These are phyloP conservation scores for Cheilinus undulatus DNA, from an alignment of 2,113 vertebrate genomes.

Conservation along the genomic window DNA sequence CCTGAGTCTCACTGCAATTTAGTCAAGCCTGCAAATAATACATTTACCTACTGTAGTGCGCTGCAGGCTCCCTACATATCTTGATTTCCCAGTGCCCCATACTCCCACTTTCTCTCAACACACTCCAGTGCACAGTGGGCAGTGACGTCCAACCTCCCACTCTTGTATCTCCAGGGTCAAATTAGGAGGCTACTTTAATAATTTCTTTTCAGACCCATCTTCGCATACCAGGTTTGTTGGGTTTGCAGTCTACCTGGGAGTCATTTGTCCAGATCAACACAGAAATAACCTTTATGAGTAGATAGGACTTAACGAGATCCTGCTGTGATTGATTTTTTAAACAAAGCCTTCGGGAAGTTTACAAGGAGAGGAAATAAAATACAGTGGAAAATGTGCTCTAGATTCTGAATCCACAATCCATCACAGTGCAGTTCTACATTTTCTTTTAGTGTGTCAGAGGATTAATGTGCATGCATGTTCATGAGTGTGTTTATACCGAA, in stretches of 20 bases:
- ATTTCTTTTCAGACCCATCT: constrained; percentile 34
- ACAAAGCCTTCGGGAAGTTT: constrained; percentile 1
- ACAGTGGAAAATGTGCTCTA: constrained; percentile 23
- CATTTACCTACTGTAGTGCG: constrained; percentile 58
- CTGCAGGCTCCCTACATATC: constrained; percentile 58
- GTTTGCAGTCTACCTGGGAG: constrained; percentile 2
- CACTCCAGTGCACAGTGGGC: constrained; percentile 33
- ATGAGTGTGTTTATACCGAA: background rate
- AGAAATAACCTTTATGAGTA: constrained; percentile 22
- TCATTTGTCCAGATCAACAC: constrained; percentile 12
- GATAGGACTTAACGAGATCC: constrained; percentile 17
- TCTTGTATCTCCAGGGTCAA: constrained; percentile 54
- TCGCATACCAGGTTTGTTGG: constrained; percentile 1
- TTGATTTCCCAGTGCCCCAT: constrained; percentile 72
- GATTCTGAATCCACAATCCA: background rate
- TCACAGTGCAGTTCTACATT: background rate
- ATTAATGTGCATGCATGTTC: background rate
- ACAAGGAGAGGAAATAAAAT: background rate
- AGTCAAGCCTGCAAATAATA: constrained; percentile 63
- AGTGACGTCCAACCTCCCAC: constrained; percentile 61
- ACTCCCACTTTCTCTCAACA: constrained; percentile 44
- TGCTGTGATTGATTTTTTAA: background rate
- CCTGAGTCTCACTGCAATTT: constrained; percentile 79
- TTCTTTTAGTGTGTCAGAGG: background rate
- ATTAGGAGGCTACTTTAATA: constrained; percentile 42